Conservation (phyloP, 2,888 invertebrate species). For the Lordiphosa andalusiaca region DNA sequence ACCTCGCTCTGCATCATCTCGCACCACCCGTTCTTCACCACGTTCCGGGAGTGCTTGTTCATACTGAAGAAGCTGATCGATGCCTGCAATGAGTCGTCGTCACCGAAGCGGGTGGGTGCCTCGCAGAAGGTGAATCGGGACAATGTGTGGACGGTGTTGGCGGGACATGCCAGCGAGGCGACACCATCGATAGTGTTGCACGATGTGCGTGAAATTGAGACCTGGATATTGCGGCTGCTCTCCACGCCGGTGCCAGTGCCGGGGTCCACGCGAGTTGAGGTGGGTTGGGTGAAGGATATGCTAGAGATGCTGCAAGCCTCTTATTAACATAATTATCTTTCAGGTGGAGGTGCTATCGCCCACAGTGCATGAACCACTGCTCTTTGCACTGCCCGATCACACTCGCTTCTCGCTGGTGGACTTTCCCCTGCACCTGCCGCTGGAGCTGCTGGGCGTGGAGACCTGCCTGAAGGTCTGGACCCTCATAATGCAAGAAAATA, state of each 20-base stretch:
- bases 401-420: constrained; percentile 98
- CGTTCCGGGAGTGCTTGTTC: constrained; percentile 98
- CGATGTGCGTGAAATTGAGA: constrained; percentile 98
- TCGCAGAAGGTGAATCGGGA: constrained; percentile 94
- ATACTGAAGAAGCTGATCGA: constrained; percentile 97
- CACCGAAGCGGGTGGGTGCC: constrained; percentile 92
- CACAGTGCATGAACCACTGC: constrained; percentile 89
- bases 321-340: no score
- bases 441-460: constrained; percentile 98
- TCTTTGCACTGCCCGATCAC: constrained; percentile 98
- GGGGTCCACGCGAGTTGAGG: constrained; percentile 91
- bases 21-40: constrained; percentile 99
- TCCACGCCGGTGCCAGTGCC: constrained; percentile 99
- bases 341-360: constrained; percentile 91
- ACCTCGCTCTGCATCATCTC: constrained; percentile 98
- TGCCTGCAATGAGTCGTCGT: constrained; percentile 97
- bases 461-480: constrained; percentile 98
- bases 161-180: constrained; percentile 89
- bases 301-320: no score
- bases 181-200: constrained; percentile 94
- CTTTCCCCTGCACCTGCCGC: constrained; percentile 97
- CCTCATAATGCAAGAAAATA: constrained; percentile 97
- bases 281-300: constrained; percentile 42
- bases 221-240: constrained; percentile 97
- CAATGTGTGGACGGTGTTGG: constrained; percentile 97